Conservation (phyloP, 2,888 invertebrate genomes). For the Aleiodes leptofemur region DNA sequence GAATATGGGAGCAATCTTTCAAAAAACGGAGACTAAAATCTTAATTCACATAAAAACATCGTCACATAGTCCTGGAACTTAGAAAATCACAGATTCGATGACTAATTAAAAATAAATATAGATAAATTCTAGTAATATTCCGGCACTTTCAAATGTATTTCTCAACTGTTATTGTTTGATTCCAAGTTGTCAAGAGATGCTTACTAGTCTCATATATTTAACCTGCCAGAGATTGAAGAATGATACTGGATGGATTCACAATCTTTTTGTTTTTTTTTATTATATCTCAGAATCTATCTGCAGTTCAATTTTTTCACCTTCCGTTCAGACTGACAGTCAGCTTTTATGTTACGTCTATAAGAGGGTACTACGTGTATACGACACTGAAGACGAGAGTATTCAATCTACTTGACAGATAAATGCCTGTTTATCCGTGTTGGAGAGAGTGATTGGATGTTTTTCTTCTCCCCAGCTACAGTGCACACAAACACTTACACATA, state of each 20-base stretch:
- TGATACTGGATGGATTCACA: too few relatives aligned
- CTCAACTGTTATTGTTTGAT: too few relatives aligned
- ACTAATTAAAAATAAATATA: neutral
- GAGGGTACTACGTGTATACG: neutral
- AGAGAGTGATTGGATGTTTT: conserved; percentile 11
- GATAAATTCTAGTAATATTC: neutral
- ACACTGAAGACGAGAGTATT: neutral
- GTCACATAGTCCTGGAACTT: conserved; percentile 12
- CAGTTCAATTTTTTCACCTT: too few relatives aligned
- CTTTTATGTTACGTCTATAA: neutral
- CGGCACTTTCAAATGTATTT: too few relatives aligned
- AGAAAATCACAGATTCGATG: neutral
- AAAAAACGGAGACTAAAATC: neutral
- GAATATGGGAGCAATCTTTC: neutral
- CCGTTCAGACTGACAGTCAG: neutral
- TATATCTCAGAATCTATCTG: too few relatives aligned
- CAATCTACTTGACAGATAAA: conserved; percentile 29
- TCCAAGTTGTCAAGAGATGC: too few relatives aligned
- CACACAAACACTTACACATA: too few relatives aligned
- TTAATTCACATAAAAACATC: conserved; percentile 17
- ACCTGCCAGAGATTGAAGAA: too few relatives aligned
- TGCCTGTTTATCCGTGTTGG: conserved; percentile 5
- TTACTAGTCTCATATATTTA: too few relatives aligned
- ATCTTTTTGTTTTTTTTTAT: too few relatives aligned
- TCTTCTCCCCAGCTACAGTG: conserved; percentile 60